A percentile compares a stretch with the other conserved stretches of the same genome.
These are phyloP conservation scores for Pristiophorus japonicus DNA, from an alignment of 2,113 vertebrate species.

Conservation along the genomic window DNA sequence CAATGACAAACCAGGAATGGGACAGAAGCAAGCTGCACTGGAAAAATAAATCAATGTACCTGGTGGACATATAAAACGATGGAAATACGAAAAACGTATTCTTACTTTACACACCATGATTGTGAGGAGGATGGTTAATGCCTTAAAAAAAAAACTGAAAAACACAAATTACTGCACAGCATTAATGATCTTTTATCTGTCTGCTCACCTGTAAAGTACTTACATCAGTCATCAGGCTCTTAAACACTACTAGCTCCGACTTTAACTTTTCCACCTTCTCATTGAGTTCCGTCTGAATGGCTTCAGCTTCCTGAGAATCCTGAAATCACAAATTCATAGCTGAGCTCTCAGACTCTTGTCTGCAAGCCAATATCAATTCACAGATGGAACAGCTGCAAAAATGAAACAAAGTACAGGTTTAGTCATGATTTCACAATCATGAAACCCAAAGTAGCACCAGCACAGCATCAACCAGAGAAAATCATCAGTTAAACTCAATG, in stretches of 20 bases:
- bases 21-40: not conserved
- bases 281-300: constrained; percentile 78
- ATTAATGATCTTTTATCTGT: not conserved
- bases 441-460: not conserved
- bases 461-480: not conserved
- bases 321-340: constrained; percentile 44
- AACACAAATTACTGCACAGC: not conserved
- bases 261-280: constrained; percentile 91
- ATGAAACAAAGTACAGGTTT: not conserved
- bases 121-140: not conserved
- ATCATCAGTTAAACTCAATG: not conserved
- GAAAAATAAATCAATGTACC: not conserved
- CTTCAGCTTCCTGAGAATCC: constrained; percentile 76
- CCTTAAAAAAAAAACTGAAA: not conserved
- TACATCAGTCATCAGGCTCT: constrained; percentile 95
- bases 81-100: not conserved
- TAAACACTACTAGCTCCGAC: constrained; percentile 93
- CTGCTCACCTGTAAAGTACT: constrained; percentile 54
- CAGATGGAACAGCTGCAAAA: not conserved
- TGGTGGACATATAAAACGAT: not conserved
- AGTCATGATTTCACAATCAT: not conserved
- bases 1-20: not conserved
- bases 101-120: not conserved
- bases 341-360: not conserved
- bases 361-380: not conserved